A percentile compares a stretch with the other conserved stretches of the same genome.
Conservation (phyloP, 2,113 vertebrate species). For the Cololabis saira region DNA sequence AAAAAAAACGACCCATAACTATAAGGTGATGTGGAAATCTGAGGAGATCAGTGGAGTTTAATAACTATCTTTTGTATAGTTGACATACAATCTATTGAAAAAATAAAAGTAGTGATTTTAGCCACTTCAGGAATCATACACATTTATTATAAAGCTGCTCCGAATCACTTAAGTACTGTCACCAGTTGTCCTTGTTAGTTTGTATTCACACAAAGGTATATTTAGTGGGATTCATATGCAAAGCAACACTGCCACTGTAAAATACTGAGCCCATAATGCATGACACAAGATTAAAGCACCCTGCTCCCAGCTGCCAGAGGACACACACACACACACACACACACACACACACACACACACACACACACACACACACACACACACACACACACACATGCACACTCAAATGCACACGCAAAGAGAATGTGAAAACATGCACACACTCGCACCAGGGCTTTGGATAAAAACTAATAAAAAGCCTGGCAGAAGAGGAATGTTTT, state of each 20-base stretch:
- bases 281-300: slow-evolving; percentile 55
- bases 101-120: not conserved
- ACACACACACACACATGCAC: no score
- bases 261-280: slow-evolving; percentile 41
- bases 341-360: not conserved
- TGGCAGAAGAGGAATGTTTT: slow-evolving; percentile 57
- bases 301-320: slow-evolving; percentile 12
- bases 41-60: no score
- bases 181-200: slow-evolving; percentile 19
- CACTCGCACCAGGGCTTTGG: slow-evolving; percentile 41
- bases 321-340: not conserved
- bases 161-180: not conserved
- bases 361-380: no score
- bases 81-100: not conserved
- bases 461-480: slow-evolving; percentile 68
- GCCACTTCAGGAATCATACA: not conserved
- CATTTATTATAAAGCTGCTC: not conserved
- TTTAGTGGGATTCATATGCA: slow-evolving; percentile 30
- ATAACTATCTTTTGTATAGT: no score
- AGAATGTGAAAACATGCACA: slow-evolving; percentile 13
- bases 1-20: no score
- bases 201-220: slow-evolving; percentile 18
- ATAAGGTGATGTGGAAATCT: no score
- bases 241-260: slow-evolving; percentile 27
- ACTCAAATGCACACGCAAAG: not conserved